Evolutionary conservation across 2,113 vertebrate genomes (phyloP).

Genomic region (Paracanthobrama guichenoti): DNA sequence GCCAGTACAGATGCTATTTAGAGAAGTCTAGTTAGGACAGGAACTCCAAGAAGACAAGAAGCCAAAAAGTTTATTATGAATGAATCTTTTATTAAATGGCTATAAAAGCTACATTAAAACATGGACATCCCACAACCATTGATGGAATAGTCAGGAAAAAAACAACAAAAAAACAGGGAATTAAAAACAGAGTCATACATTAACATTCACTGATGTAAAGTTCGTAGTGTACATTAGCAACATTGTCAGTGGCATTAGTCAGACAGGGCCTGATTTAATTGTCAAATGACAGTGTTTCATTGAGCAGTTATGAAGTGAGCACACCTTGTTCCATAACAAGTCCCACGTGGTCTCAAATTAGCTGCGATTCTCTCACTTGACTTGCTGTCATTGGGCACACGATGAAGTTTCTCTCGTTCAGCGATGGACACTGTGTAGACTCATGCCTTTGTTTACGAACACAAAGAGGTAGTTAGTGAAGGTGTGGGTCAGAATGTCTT

Average conservation of each 20-base stretch:
- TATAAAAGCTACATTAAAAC: conserved; percentile 54
- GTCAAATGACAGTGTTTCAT: conserved; percentile 7
- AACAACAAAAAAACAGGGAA: background rate
- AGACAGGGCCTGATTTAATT: background rate
- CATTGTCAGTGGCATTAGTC: background rate
- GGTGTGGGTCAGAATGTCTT: background rate
- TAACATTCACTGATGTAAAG: background rate
- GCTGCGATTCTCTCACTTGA: conserved; percentile 53
- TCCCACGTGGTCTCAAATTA: conserved; percentile 49
- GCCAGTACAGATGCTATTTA: too few relatives aligned
- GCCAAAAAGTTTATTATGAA: conserved; percentile 49
- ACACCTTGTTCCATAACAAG: background rate
- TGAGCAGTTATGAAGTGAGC: background rate
- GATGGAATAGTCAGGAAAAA: background rate
- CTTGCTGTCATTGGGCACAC: background rate
- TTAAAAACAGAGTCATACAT: background rate
- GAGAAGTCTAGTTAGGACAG: too few relatives aligned
- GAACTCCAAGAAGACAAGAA: conserved; percentile 38
- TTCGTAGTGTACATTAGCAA: background rate
- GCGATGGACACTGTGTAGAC: background rate
- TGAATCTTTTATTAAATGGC: conserved; percentile 66
- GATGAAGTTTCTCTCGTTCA: conserved; percentile 22
- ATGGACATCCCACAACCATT: background rate
- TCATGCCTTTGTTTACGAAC: conserved; percentile 43
- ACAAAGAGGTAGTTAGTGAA: background rate